Evolutionary conservation across 2,113 vertebrate species (phyloP), one percentile per base, ranked within the genome.

Genomic region (Ivindomyrus marchei): DNA sequence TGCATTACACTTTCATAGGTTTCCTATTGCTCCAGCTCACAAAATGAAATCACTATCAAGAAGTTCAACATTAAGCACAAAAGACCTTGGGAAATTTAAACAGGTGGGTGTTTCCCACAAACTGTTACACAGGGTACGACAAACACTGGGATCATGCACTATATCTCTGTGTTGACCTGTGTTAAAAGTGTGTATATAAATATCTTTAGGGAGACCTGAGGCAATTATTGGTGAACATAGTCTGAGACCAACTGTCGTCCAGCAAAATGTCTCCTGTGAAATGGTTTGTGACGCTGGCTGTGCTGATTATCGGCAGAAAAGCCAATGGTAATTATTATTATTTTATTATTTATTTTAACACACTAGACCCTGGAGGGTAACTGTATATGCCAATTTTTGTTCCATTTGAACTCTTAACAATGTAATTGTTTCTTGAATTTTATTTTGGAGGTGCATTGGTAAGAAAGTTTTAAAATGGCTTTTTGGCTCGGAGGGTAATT

Each of bases 251-350:
- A 45, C 24, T 46, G 47, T 17, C 58, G 39, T 19, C 47, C 24
- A 13, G n/a, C 84, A 88, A 10, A 70, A 92, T 92, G 92, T 89
- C 1, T 53, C 19, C 42, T 36, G 3, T 24, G 46, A n/a, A 89
- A 46, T 77, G 62, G 89, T 47, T 92, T 50, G n/a, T 94, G 88
- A 31, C 91, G 80, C 62, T 94, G 85, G 47, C 77, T 89, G 90
- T 85, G 24, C 88, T 92, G 27, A 89, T 46, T 52, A 39, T 91
- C 50, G 52, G 58, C 24, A 90, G 93, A 87, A 27, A 91, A 47
- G 90, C 91, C 0, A 49, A 91, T 90, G 94, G 95, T 95, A 88
- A 88, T 42, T 87, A 27, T 52, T 93, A 89, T 91, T n/a, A 21
- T 10, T 85, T n/a, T 15, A 42, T n/a, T 56, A 53, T 92, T 27